phyloP scores from a whole-genome alignment of 2,113 vertebrate genomes.

The Urocolius indicus region DNA sequence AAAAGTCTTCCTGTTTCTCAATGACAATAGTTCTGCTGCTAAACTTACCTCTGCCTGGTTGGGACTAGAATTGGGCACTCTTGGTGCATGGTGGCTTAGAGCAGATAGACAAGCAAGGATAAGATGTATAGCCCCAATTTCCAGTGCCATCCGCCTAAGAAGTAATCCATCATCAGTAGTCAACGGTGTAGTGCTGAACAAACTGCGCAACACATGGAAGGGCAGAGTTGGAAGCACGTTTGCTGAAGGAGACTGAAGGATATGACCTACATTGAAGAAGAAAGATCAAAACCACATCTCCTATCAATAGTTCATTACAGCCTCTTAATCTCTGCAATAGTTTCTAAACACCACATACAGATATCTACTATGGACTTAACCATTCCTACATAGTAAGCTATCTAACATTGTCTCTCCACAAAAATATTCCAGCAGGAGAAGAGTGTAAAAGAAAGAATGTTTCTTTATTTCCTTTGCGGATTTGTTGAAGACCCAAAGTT shows the following conservation, averaged over 20 bases:
- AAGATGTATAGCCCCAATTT: constrained; percentile 96
- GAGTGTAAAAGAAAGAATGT: background rate
- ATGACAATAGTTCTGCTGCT: background rate
- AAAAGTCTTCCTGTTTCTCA: background rate
- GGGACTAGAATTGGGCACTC: constrained; percentile 87
- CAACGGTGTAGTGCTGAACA: constrained; percentile 92
- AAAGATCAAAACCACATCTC: background rate
- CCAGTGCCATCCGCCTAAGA: constrained; percentile 94
- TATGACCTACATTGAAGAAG: constrained; percentile 85
- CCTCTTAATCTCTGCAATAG: background rate
- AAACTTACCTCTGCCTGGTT: constrained; percentile 89
- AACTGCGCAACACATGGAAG: constrained; percentile 92
- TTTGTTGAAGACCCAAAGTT: background rate
- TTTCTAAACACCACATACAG: background rate
- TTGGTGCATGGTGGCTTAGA: constrained; percentile 94
- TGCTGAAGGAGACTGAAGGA: constrained; percentile 96
- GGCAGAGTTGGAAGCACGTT: constrained; percentile 96
- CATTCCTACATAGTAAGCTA: background rate
- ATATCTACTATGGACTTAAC: background rate
- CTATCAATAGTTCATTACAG: background rate
- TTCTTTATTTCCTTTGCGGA: background rate
- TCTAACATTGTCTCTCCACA: background rate
- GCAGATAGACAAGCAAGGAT: constrained; percentile 98
- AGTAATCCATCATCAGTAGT: constrained; percentile 96
- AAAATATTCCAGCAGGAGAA: background rate